These are phyloP conservation scores for Steinernema carpocapsae DNA, from an alignment of 2,888 invertebrate species.

Conservation along the genomic window DNA sequence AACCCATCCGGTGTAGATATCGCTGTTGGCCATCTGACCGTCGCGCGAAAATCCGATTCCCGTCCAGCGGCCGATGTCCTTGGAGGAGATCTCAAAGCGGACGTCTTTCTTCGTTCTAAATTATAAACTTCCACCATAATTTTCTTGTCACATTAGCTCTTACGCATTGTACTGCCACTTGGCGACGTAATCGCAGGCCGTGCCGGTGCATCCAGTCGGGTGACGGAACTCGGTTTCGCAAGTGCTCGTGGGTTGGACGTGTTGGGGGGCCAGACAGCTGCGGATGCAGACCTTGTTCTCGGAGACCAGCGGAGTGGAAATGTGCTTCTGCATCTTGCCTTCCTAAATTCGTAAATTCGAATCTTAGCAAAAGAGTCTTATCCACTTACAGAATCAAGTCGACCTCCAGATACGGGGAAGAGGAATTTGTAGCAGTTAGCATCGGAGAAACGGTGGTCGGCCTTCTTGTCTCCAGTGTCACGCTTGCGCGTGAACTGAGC, in stretches of 20 bases:
- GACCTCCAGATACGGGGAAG: conserved; percentile 65
- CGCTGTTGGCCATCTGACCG: conserved; percentile 66
- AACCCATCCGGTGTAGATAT: conserved; percentile 68
- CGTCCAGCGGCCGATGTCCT: conserved; percentile 69
- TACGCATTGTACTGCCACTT: conserved; percentile 62
- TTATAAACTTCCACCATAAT: neutral
- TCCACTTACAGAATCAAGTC: conserved; percentile 51
- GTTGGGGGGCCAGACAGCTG: conserved; percentile 46
- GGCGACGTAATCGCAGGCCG: conserved; percentile 68
- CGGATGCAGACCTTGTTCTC: conserved; percentile 60
- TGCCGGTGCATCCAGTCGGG: conserved; percentile 63
- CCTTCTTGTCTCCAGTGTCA: conserved; percentile 58
- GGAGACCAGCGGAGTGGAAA: conserved; percentile 57
- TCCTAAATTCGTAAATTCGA: conserved; percentile 38
- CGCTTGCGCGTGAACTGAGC: conserved; percentile 65
- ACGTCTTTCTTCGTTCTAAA: conserved; percentile 53
- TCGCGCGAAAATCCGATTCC: conserved; percentile 69
- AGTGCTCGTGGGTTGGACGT: conserved; percentile 35
- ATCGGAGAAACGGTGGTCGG: conserved; percentile 58
- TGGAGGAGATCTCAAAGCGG: conserved; percentile 65
- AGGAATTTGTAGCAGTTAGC: conserved; percentile 64
- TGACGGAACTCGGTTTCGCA: conserved; percentile 67
- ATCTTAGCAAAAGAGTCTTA: too few relatives aligned
- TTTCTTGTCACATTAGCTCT: conserved; percentile 3
- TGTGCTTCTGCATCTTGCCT: conserved; percentile 58